A percentile compares a stretch with the other conserved stretches of the same genome.
Evolutionary conservation across 2,113 vertebrate species (phyloP).

Genomic region (Siniperca chuatsi): DNA sequence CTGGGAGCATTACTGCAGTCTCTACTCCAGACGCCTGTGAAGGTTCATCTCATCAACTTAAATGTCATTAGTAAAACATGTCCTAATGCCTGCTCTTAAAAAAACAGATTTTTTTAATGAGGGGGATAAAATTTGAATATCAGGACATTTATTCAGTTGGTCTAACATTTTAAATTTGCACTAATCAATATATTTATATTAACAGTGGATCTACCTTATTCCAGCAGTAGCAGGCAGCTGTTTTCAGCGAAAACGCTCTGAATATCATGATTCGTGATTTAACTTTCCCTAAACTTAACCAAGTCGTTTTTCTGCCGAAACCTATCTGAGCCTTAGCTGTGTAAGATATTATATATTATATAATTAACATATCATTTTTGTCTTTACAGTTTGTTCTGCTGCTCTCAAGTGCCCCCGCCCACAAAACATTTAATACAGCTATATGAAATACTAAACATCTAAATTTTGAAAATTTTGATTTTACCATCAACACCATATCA

Average conservation of each 20-base stretch:
- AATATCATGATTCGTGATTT: not conserved
- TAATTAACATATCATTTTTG: too few species aligned
- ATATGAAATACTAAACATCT: too few species aligned
- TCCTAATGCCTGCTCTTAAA: too few species aligned
- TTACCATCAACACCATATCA: too few species aligned
- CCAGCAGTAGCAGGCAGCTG: not conserved
- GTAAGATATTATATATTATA: too few species aligned
- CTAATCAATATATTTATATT: too few species aligned
- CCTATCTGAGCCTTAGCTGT: too few species aligned
- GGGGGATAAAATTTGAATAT: not conserved
- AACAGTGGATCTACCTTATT: not conserved
- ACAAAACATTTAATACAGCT: too few species aligned
- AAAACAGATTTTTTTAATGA: not conserved
- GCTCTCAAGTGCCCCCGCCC: too few species aligned
- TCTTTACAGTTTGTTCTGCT: too few species aligned
- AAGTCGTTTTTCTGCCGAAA: not conserved
- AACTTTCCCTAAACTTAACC: not conserved
- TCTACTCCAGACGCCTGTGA: not conserved
- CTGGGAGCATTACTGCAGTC: not conserved
- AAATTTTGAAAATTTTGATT: too few species aligned
- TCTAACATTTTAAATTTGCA: not conserved
- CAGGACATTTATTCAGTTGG: not conserved
- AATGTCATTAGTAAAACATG: not conserved
- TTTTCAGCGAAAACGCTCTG: not conserved
- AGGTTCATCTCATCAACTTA: not conserved